phyloP scores from a whole-genome alignment of 2,113 vertebrate genomes.

The Ursus arctos region DNA sequence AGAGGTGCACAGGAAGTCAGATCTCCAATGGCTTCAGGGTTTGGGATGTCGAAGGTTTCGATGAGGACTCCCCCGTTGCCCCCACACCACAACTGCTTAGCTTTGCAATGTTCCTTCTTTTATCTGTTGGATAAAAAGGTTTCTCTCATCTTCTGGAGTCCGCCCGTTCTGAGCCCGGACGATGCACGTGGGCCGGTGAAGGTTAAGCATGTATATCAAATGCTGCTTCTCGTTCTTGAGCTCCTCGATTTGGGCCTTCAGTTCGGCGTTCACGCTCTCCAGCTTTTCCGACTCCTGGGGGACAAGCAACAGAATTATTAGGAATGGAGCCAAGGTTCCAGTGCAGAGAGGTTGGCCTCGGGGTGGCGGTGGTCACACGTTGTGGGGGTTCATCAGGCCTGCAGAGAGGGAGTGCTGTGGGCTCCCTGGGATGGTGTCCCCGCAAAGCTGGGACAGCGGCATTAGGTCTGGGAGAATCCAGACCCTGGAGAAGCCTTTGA shows the following conservation, averaged over 20 bases:
- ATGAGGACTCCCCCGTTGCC: conserved; percentile 70
- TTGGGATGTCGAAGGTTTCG: conserved; percentile 75
- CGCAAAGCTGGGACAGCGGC: not conserved
- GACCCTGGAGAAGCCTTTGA: not conserved
- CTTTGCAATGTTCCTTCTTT: conserved; percentile 95
- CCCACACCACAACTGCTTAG: conserved; percentile 80
- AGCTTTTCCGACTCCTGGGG: conserved; percentile 97
- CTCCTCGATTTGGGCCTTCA: conserved; percentile 98
- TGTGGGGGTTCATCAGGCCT: fast-evolving
- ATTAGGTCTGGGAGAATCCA: not conserved
- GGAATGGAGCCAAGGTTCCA: not conserved
- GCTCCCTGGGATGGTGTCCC: too few relatives aligned
- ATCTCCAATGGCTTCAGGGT: conserved; percentile 84
- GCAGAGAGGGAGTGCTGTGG: not conserved
- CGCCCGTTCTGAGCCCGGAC: conserved; percentile 96
- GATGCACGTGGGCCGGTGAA: conserved; percentile 98
- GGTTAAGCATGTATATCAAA: conserved; percentile 99
- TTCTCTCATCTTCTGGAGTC: conserved; percentile 97
- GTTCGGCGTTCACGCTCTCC: conserved; percentile 95
- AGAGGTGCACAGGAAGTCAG: conserved; percentile 79
- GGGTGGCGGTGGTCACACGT: not conserved
- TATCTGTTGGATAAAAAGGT: conserved; percentile 98
- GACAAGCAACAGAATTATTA: conserved; percentile 41
- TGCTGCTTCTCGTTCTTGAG: conserved; percentile 99
- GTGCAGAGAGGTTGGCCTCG: not conserved